These are phyloP conservation scores for Takifugu flavidus DNA, from an alignment of 2,113 vertebrate species.

Conservation along the genomic window DNA sequence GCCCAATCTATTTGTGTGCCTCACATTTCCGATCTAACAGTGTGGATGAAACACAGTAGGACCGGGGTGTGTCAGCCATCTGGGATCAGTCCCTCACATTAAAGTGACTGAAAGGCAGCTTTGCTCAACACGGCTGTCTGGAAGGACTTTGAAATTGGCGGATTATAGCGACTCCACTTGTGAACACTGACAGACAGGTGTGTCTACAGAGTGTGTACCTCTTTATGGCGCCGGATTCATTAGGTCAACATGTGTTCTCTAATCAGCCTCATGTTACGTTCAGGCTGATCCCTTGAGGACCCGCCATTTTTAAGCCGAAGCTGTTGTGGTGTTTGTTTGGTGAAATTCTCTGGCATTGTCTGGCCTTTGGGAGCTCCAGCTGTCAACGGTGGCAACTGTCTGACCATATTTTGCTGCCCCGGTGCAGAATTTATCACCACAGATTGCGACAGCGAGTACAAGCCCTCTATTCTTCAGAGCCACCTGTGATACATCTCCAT, in stretches of 20 bases:
- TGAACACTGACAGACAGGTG: too few relatives aligned
- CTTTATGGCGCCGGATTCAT: too few relatives aligned
- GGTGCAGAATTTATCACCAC: constrained; percentile 36
- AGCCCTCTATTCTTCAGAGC: constrained; percentile 59
- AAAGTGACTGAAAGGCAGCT: constrained; percentile 30
- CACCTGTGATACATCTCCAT: constrained; percentile 46
- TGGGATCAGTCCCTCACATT: constrained; percentile 37
- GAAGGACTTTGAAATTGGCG: too few relatives aligned
- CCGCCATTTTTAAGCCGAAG: background rate
- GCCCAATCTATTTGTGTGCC: constrained; percentile 67
- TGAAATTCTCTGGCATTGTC: constrained; percentile 10
- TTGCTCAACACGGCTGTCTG: too few relatives aligned
- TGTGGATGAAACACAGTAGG: constrained; percentile 43
- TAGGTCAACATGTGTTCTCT: too few relatives aligned
- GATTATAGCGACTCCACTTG: too few relatives aligned
- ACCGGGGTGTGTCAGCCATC: constrained; percentile 43
- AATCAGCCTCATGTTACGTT: too few relatives aligned
- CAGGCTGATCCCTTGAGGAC: too few relatives aligned
- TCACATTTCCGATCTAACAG: constrained; percentile 60
- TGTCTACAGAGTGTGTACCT: too few relatives aligned
- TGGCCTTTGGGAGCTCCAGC: constrained; percentile 34
- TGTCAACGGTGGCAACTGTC: constrained; percentile 62
- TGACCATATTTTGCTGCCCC: constrained; percentile 21
- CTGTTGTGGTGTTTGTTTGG: constrained; percentile 3
- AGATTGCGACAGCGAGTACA: constrained; percentile 33